Evolutionary conservation across 2,888 invertebrate species (phyloP).

Genomic region (Mesorhabditis spiculigera): DNA sequence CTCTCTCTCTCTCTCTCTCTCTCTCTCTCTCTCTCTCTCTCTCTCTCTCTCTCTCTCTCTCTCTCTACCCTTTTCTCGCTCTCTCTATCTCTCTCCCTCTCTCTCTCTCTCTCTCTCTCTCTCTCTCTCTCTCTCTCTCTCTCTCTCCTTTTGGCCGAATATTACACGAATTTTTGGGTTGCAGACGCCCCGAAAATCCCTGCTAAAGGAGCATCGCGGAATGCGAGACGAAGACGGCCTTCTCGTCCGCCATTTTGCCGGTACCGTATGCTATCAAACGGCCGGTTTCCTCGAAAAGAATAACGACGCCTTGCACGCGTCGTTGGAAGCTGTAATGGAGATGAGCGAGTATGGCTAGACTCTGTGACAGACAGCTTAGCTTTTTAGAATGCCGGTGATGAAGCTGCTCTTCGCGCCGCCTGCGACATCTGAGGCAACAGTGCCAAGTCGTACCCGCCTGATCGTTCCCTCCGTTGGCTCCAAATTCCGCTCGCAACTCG

Average conservation of each 20-base stretch:
- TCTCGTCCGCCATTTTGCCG: conserved; percentile 89
- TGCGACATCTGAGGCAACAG: conserved; percentile 8
- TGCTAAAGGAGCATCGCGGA: conserved; percentile 79
- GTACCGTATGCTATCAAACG: conserved; percentile 86
- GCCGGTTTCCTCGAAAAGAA: conserved; percentile 98
- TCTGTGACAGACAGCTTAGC: neutral
- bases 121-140: too few species aligned
- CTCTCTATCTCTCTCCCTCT: too few species aligned
- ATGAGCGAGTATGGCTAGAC: conserved; percentile 24
- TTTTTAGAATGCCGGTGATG: too few species aligned
- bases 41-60: too few species aligned
- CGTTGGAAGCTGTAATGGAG: conserved; percentile 84
- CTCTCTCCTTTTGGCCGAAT: too few species aligned
- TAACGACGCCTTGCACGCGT: conserved; percentile 93
- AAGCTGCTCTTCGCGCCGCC: too few species aligned
- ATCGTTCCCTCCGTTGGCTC: conserved; percentile 87
- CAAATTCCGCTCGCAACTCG: conserved; percentile 87
- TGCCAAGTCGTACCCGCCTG: conserved; percentile 57
- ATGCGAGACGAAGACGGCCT: conserved; percentile 94
- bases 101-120: too few species aligned
- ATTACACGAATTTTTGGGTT: neutral
- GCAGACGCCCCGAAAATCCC: conserved; percentile 79
- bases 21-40: too few species aligned
- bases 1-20: too few species aligned
- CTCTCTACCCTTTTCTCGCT: too few species aligned